Conservation (phyloP, 2,888 invertebrate genomes). For the Drosophila leonis region DNA sequence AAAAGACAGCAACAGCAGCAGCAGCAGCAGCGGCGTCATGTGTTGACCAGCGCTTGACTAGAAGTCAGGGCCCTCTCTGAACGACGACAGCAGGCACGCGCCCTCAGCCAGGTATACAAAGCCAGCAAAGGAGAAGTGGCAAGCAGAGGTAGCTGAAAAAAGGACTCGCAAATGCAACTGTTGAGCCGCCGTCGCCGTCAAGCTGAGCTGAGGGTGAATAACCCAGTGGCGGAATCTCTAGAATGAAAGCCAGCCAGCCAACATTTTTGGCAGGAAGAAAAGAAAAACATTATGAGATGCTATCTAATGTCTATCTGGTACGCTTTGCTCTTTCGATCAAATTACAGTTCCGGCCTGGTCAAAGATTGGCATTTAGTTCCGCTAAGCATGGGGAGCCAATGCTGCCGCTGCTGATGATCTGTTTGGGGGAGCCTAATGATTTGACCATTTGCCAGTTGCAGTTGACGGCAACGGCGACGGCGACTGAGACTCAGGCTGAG, state of each 20-base stretch:
- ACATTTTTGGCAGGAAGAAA: slow-evolving; percentile 71
- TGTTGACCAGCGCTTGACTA: slow-evolving; percentile 50
- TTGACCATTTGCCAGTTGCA: slow-evolving; percentile 49
- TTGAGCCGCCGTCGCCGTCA: slow-evolving; percentile 53
- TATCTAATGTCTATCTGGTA: slow-evolving; percentile 69
- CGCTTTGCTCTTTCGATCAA: slow-evolving; percentile 70
- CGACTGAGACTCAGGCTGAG: background rate
- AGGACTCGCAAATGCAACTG: slow-evolving; percentile 69
- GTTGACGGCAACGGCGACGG: slow-evolving; percentile 5
- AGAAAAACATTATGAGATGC: slow-evolving; percentile 51
- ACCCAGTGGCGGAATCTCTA: slow-evolving; percentile 66
- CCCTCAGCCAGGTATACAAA: slow-evolving; percentile 72
- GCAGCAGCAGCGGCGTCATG: slow-evolving; percentile 63
- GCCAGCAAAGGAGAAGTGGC: slow-evolving; percentile 32
- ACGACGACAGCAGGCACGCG: slow-evolving; percentile 84
- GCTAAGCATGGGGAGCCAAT: slow-evolving; percentile 42
- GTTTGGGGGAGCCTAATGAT: slow-evolving; percentile 57
- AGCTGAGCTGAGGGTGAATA: slow-evolving; percentile 59
- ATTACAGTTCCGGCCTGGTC: slow-evolving; percentile 82
- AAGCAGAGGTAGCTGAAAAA: slow-evolving; percentile 29
- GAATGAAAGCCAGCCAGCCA: slow-evolving; percentile 31
- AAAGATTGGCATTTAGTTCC: slow-evolving; percentile 76
- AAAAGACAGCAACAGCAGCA: slow-evolving; percentile 27
- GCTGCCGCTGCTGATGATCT: slow-evolving; percentile 14
- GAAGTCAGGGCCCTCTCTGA: slow-evolving; percentile 20